Evolutionary conservation across 2,888 invertebrate species (phyloP).

Genomic region (Baronia brevicornis): DNA sequence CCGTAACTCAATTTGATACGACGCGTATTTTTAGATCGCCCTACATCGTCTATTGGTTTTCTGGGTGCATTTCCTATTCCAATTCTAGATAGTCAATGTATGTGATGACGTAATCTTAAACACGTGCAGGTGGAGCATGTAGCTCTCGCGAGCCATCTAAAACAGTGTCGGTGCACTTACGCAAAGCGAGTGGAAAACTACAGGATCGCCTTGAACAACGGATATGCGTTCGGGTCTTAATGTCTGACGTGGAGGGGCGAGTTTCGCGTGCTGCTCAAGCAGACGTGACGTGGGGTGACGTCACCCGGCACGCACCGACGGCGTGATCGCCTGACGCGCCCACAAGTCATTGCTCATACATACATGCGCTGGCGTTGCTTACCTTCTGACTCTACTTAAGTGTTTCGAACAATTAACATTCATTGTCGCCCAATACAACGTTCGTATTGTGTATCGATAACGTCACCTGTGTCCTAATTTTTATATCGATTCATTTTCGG

Average conservation of each 20-base stretch:
- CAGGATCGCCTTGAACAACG: slow-evolving; percentile 25
- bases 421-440: no score
- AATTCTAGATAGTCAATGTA: neutral
- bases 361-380: slow-evolving; percentile 20
- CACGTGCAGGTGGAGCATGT: slow-evolving; percentile 6
- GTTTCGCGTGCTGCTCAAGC: slow-evolving; percentile 28
- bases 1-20: no score
- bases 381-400: slow-evolving; percentile 12
- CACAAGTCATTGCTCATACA: slow-evolving; percentile 32
- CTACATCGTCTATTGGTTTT: no score
- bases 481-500: slow-evolving; percentile 7
- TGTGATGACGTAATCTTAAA: slow-evolving; percentile 4
- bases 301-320: slow-evolving; percentile 42
- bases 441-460: no score
- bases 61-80: no score
- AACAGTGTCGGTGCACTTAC: slow-evolving; percentile 25
- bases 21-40: no score
- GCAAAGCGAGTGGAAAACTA: slow-evolving; percentile 56
- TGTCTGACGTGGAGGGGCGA: slow-evolving; percentile 18
- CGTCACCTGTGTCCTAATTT: no score
- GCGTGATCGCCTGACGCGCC: slow-evolving; percentile 57
- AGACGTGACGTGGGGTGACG: slow-evolving; percentile 57
- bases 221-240: slow-evolving; percentile 19
- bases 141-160: slow-evolving; percentile 9
- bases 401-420: no score